Percentiles rank a stretch among this genome's conserved stretches.
phyloP scores from a whole-genome alignment of 2,888 invertebrate species.

The Dendrolimus houi region DNA sequence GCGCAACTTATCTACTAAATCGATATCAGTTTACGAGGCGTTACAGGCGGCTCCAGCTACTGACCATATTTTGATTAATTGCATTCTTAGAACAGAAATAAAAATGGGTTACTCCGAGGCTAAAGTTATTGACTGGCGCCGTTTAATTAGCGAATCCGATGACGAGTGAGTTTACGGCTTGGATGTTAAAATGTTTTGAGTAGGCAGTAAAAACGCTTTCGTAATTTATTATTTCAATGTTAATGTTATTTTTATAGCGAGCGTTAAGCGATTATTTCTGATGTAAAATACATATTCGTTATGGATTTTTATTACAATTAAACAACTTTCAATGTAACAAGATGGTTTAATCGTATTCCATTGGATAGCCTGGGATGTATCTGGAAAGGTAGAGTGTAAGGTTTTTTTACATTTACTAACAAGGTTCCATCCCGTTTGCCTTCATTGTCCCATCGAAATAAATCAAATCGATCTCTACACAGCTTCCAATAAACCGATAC shows the following conservation, averaged over 20 bases:
- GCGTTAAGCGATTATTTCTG: slow-evolving; percentile 15
- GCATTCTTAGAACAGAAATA: slow-evolving; percentile 57
- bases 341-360: not conserved
- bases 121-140: slow-evolving; percentile 63
- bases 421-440: slow-evolving; percentile 57
- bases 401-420: slow-evolving; percentile 66
- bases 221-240: slow-evolving; percentile 33
- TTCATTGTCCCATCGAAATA: slow-evolving; percentile 60
- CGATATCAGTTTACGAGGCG: slow-evolving; percentile 75
- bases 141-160: slow-evolving; percentile 67
- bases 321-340: slow-evolving; percentile 3
- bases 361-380: not conserved
- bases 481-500: slow-evolving; percentile 74
- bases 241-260: slow-evolving; percentile 29
- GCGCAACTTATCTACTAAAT: slow-evolving; percentile 74
- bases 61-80: slow-evolving; percentile 74
- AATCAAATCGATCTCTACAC: slow-evolving; percentile 71
- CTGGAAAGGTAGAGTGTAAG: slow-evolving; percentile 11
- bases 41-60: slow-evolving; percentile 68
- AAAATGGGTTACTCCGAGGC: slow-evolving; percentile 33
- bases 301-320: slow-evolving; percentile 3
- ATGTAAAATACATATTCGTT: slow-evolving; percentile 1
- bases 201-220: slow-evolving; percentile 36
- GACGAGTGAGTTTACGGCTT: slow-evolving; percentile 46
- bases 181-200: slow-evolving; percentile 49